These are phyloP conservation scores for Podarcis raffonei DNA, from an alignment of 2,113 vertebrate genomes.

Conservation along the genomic window DNA sequence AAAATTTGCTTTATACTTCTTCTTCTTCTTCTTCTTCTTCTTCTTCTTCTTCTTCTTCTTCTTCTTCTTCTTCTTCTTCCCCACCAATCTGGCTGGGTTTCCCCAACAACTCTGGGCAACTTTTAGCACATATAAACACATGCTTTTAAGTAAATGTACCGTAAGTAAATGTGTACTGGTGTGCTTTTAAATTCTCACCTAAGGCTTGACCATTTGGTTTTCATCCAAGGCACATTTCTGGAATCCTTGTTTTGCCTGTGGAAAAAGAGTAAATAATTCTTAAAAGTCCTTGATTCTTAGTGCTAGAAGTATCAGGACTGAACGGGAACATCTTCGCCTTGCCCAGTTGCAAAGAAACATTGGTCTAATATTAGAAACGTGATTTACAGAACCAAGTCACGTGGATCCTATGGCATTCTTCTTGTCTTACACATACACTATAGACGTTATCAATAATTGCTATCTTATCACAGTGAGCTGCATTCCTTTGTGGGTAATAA, in stretches of 20 bases:
- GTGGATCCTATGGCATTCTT: neutral
- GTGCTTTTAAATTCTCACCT: slow-evolving; percentile 35
- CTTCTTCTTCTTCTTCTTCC: no score
- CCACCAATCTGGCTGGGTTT: no score
- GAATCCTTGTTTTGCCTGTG: slow-evolving; percentile 35
- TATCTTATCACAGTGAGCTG: neutral
- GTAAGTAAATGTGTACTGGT: no score
- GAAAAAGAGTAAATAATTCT: slow-evolving; percentile 36
- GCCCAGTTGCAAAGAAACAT: neutral
- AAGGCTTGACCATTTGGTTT: slow-evolving; percentile 33
- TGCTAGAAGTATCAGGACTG: neutral
- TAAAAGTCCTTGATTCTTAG: neutral
- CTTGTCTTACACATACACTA: neutral
- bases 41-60: no score
- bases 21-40: neutral
- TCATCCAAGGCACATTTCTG: slow-evolving; percentile 32
- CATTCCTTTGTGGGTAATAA: neutral
- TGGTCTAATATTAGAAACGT: neutral
- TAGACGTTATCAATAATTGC: neutral
- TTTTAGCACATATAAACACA: neutral
- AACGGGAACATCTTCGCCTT: neutral
- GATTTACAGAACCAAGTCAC: neutral
- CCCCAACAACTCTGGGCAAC: no score
- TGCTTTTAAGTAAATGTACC: no score
- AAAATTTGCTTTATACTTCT: neutral